These are phyloP conservation scores for Leucophora obtusa DNA, from an alignment of 2,888 invertebrate genomes.

Conservation along the genomic window DNA sequence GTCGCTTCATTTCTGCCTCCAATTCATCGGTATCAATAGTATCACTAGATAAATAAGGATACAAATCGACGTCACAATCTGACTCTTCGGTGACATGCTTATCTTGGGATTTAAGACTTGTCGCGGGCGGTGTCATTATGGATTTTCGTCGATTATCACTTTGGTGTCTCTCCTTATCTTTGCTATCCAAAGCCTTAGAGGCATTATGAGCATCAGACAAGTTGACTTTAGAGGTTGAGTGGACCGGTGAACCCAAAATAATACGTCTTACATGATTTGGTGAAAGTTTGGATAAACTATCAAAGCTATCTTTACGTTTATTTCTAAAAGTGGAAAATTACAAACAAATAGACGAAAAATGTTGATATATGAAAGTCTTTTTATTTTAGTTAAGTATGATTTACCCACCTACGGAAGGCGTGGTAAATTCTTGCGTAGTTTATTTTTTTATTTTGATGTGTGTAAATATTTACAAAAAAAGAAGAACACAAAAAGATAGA, in stretches of 20 bases:
- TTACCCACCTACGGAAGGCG: conserved; percentile 55
- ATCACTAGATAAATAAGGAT: conserved; percentile 71
- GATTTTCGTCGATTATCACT: conserved; percentile 49
- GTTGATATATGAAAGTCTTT: not conserved
- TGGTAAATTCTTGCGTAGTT: conserved; percentile 61
- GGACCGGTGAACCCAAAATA: conserved; percentile 73
- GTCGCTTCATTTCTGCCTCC: conserved; percentile 80
- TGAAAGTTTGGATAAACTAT: conserved; percentile 71
- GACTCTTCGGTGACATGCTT: conserved; percentile 68
- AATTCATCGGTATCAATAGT: conserved; percentile 79
- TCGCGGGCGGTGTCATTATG: conserved; percentile 50
- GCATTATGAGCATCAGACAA: conserved; percentile 25
- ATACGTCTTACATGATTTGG: conserved; percentile 72
- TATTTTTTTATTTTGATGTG: conserved; percentile 56
- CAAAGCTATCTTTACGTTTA: conserved; percentile 71
- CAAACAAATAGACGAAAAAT: not conserved
- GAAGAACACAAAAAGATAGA: not conserved
- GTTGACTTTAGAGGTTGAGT: conserved; percentile 63
- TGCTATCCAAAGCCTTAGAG: conserved; percentile 43
- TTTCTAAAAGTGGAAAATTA: conserved; percentile 64
- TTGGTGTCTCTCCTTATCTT: conserved; percentile 54
- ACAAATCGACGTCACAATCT: conserved; percentile 71
- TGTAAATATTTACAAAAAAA: conserved; percentile 14
- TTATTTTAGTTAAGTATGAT: conserved; percentile 4
- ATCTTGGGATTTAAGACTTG: conserved; percentile 47